phyloP scores from a whole-genome alignment of 2,797 vertebrate species.

The Esox masquinongy region DNA sequence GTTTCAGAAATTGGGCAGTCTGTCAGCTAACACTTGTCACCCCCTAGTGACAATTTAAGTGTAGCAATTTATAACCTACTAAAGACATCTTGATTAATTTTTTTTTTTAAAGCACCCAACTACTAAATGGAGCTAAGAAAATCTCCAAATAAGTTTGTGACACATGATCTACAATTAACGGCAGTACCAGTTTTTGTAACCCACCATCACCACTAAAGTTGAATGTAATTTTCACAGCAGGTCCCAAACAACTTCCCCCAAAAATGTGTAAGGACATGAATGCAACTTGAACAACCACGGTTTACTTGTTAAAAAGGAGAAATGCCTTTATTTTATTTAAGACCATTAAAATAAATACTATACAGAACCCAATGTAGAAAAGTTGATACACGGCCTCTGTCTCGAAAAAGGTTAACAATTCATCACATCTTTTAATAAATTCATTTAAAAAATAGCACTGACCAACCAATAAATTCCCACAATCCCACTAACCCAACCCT shows the following conservation, averaged over 20 bases:
- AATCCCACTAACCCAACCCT: constrained; percentile 47
- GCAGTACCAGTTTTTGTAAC: background rate
- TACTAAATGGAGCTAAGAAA: no score
- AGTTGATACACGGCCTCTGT: constrained; percentile 80
- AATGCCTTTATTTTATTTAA: constrained; percentile 77
- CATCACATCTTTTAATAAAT: constrained; percentile 68
- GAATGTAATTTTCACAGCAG: no score
- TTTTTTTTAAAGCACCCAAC: no score
- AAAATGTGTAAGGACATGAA: constrained; percentile 16
- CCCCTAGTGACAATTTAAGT: background rate
- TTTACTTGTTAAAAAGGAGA: constrained; percentile 73
- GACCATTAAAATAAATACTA: constrained; percentile 88
- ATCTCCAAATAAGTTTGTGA: no score
- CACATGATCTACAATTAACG: background rate
- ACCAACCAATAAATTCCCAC: constrained; percentile 68
- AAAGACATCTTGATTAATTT: no score
- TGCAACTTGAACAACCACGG: constrained; percentile 51
- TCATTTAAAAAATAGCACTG: constrained; percentile 73
- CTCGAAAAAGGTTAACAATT: constrained; percentile 76
- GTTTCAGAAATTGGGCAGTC: background rate
- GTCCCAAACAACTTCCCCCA: no score
- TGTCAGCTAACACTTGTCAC: background rate
- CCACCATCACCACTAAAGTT: constrained; percentile 1
- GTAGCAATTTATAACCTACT: no score
- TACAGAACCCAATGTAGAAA: constrained; percentile 88